Evolutionary conservation across 1,140 invertebrate species (phyloP).

Genomic region (Cherax destructor): DNA sequence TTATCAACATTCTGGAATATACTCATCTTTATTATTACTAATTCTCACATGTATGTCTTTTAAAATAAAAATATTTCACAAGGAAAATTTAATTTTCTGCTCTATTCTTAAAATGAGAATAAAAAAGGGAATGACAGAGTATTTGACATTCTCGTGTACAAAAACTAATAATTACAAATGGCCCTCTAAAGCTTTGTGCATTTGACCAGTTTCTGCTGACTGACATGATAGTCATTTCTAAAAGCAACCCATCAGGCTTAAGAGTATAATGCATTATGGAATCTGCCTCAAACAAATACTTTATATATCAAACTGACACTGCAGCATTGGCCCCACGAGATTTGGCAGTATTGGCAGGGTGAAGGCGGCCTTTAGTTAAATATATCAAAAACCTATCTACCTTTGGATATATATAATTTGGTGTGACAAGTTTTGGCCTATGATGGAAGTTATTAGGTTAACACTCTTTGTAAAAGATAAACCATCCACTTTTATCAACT

Average conservation of each 20-base stretch:
- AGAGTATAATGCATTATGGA: neutral
- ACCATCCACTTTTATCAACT: neutral
- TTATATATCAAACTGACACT: neutral
- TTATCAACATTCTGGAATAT: neutral
- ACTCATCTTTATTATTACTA: neutral
- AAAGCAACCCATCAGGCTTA: neutral
- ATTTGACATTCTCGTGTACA: neutral
- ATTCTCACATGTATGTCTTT: neutral
- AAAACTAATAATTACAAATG: conserved; percentile 1
- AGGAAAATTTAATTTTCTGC: neutral
- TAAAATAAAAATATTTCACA: neutral
- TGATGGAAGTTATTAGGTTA: conserved; percentile 2
- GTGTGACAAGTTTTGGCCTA: conserved; percentile 7
- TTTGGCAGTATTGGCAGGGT: conserved; percentile 14
- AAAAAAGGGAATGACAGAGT: neutral
- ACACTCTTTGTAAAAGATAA: conserved; percentile 6
- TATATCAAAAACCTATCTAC: conserved; percentile 4
- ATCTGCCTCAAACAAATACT: neutral
- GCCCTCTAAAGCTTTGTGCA: conserved; percentile 1
- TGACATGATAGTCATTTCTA: neutral
- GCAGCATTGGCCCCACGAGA: neutral
- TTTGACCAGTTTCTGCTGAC: neutral
- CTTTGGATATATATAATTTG: conserved; percentile 7
- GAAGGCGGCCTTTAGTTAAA: conserved; percentile 1
- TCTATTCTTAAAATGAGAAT: neutral